These are phyloP conservation scores for Lepilemur septentrionalis DNA, from an alignment of 2,797 vertebrate genomes.

Conservation along the genomic window DNA sequence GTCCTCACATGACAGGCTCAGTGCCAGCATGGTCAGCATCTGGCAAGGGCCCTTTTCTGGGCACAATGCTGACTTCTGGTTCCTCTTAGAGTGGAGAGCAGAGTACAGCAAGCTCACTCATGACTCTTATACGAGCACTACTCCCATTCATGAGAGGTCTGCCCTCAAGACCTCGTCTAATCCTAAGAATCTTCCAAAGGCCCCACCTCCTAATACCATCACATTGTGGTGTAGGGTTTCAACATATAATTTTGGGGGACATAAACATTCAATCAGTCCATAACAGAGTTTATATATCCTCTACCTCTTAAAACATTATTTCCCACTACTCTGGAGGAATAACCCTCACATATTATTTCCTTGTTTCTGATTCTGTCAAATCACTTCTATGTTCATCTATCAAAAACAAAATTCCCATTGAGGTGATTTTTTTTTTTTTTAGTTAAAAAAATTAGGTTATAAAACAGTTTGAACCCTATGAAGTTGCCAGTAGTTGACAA, in stretches of 20 bases:
- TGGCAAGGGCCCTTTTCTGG: neutral
- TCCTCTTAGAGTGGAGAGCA: neutral
- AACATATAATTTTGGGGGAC: neutral
- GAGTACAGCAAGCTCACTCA: neutral
- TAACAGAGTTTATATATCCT: no score
- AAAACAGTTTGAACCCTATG: neutral
- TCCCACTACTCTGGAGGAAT: neutral
- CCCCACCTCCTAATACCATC: neutral
- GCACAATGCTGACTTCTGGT: neutral
- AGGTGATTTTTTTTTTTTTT: neutral
- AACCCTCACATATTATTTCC: neutral
- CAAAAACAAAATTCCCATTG: neutral
- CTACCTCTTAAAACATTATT: neutral
- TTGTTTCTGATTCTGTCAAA: neutral
- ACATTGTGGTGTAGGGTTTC: neutral
- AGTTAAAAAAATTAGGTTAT: neutral
- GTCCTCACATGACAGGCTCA: fast-evolving
- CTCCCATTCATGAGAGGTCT: neutral
- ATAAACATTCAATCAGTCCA: neutral
- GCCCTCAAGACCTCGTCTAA: neutral
- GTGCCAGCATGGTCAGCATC: neutral
- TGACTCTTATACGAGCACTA: neutral
- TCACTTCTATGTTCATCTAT: neutral
- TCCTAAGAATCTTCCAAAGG: neutral
- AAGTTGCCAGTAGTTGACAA: neutral